Evolutionary conservation across 2,797 vertebrate genomes (phyloP).

Genomic region (Menidia menidia): DNA sequence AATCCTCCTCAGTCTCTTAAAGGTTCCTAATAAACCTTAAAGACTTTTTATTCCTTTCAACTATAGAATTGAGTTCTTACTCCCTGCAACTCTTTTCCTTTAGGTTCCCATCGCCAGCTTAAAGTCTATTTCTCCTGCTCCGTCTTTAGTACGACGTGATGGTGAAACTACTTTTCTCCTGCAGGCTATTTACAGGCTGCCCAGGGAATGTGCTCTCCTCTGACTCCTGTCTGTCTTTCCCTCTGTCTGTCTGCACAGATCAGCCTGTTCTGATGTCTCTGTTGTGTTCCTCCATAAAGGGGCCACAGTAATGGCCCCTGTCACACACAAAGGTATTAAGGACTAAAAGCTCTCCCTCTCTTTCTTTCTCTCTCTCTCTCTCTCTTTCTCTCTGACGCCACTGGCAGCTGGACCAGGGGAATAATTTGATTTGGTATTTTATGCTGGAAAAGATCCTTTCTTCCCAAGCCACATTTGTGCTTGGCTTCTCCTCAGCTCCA

Average conservation of each 20-base stretch:
- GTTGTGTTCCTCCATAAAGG: constrained; percentile 64
- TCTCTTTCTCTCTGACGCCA: constrained; percentile 61
- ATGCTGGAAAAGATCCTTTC: constrained; percentile 84
- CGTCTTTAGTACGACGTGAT: constrained; percentile 3
- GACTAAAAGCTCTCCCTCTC: constrained; percentile 68
- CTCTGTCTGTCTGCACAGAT: constrained; percentile 54
- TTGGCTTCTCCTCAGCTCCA: constrained; percentile 72
- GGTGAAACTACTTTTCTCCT: constrained; percentile 25
- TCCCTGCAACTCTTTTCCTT: constrained; percentile 1
- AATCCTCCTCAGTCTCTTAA: background rate
- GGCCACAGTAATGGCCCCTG: constrained; percentile 79
- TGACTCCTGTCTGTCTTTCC: constrained; percentile 39
- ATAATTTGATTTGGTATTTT: constrained; percentile 88
- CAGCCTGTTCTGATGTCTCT: constrained; percentile 67
- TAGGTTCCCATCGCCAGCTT: background rate
- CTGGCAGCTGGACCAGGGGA: constrained; percentile 82
- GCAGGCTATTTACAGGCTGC: constrained; percentile 13
- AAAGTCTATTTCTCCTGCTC: background rate
- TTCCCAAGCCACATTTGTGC: constrained; percentile 80
- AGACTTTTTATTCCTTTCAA: background rate
- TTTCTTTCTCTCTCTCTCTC: constrained; percentile 51
- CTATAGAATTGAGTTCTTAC: background rate
- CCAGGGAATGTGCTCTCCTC: constrained; percentile 27
- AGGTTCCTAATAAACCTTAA: background rate
- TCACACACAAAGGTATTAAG: constrained; percentile 82